These are phyloP conservation scores for Nettapus auritus DNA, from an alignment of 2,113 vertebrate species.

Conservation along the genomic window DNA sequence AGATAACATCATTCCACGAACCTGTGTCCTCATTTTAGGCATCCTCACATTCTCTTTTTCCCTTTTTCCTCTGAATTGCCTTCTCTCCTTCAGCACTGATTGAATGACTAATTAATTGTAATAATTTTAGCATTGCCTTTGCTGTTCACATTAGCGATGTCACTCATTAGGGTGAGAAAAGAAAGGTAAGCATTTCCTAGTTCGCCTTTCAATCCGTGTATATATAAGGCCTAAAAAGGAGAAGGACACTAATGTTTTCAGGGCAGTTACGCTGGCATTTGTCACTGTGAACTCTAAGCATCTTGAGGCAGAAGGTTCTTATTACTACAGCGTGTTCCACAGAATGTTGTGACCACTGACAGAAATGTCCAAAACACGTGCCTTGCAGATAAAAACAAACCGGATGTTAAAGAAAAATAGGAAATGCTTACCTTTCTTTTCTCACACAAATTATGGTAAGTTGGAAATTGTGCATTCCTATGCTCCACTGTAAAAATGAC, in stretches of 20 bases:
- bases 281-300: neutral
- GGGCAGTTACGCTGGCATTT: neutral
- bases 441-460: no score
- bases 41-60: neutral
- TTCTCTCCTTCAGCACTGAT: neutral
- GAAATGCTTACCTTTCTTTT: no score
- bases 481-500: neutral
- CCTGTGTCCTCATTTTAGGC: neutral
- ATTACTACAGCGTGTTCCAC: neutral
- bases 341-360: neutral
- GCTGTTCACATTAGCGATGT: neutral
- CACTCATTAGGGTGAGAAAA: neutral
- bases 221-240: neutral
- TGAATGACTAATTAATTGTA: constrained; percentile 1
- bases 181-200: neutral
- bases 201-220: neutral
- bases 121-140: neutral
- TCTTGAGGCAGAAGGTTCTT: neutral
- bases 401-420: neutral
- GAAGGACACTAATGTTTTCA: neutral
- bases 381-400: neutral
- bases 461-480: neutral
- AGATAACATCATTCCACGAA: neutral
- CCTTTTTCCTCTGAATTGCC: neutral
- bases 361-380: neutral